Base-by-base conservation (phyloP, 1,140 invertebrate species). In the Cecropterus lyciades region DNA sequence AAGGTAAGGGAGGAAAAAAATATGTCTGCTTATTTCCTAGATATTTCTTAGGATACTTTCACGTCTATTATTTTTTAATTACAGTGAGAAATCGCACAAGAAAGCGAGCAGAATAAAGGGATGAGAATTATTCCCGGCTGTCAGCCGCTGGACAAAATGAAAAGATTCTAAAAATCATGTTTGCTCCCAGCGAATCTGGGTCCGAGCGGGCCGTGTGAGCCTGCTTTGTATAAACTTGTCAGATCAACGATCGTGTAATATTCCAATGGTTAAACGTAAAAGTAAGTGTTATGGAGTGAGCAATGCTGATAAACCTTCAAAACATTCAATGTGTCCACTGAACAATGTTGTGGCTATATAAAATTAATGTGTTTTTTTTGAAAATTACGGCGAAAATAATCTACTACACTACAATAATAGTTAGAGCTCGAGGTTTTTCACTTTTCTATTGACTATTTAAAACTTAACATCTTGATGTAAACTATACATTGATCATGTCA, bases 61-160 rank as follows among this genome's bases (percentile, higher is more conserved):
- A 62, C 59, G 49, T 62, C 48, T 62, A 51, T 62, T 62, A 51
- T 33, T 51, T 63, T 63, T 63, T 63, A 63, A 63, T 63, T 48
- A 62, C 59, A 49, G 27, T 51, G 46, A 51, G 37, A 40, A 63
- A 63, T 63, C 48, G 60, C 17, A 20, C n/a, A 63, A 63, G 48
- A 63, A 63, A 27, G 60, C 48, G 48, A 42, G 48, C 48, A 13
- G 37, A 64, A 64, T 64, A 64, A 64, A 53, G 60, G 60, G 60
- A 64, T 42, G 10, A 17, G 49, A 64, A 64, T 64, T 64, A 64
- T 64, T 64, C 37, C 49, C 49, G 20, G 37, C 49, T 64, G 60
- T 64, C 60, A 43, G 60, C 49, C 20, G 15, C 37, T 64, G 60
- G 53, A 53, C 60, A 64, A 64, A 64, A 53, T 64, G 48, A 53